phyloP scores from a whole-genome alignment of 30 jellyfish, hydroid and myxozoan species.

The Clytia hemisphaerica region DNA sequence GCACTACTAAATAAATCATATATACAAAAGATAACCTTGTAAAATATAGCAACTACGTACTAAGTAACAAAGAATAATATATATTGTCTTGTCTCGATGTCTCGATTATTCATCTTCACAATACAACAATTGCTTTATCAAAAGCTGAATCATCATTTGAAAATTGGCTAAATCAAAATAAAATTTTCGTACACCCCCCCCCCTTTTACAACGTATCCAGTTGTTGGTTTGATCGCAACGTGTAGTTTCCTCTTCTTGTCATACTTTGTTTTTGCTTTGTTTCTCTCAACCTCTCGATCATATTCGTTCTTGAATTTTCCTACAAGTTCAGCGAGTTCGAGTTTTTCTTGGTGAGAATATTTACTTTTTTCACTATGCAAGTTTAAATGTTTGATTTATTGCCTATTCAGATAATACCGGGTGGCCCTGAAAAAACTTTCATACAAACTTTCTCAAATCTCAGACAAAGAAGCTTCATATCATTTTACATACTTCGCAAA shows the following conservation, averaged over 20 bases:
- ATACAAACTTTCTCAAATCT: no score
- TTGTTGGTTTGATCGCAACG: conserved; percentile 18
- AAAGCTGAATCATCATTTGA: conserved; percentile 22
- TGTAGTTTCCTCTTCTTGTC: conserved; percentile 26
- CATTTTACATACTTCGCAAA: no score
- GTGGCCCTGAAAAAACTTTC: no score
- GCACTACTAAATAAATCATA: no score
- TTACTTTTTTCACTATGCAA: conserved; percentile 14
- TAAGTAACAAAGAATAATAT: no score
- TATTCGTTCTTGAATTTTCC: conserved; percentile 15
- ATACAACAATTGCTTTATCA: conserved; percentile 25
- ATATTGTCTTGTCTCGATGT: no score
- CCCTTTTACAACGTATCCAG: conserved; percentile 35
- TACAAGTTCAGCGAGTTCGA: conserved; percentile 24
- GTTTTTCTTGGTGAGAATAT: conserved; percentile 19
- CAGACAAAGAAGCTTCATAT: no score
- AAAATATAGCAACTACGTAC: no score
- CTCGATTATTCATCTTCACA: no score
- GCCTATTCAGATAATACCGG: no score
- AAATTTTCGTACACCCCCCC: conserved; percentile 29
- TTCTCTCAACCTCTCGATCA: conserved; percentile 12
- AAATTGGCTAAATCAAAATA: conserved; percentile 34
- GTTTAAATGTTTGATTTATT: no score
- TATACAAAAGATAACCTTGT: no score
- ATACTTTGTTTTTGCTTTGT: conserved; percentile 26